These are phyloP conservation scores for Montifringilla adamsi DNA, from an alignment of 2,113 vertebrate genomes.

Conservation along the genomic window DNA sequence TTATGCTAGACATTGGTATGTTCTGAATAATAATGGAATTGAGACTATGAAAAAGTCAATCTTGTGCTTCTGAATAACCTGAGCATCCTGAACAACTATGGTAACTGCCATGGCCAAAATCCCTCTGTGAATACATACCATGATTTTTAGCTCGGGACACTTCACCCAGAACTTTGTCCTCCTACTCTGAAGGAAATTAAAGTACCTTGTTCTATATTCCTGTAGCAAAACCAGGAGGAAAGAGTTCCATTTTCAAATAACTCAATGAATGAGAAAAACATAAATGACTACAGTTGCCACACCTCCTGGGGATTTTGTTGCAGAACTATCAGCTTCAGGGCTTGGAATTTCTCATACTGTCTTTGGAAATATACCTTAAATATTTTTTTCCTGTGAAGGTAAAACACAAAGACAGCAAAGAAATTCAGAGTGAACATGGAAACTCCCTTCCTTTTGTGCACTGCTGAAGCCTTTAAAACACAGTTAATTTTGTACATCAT, in stretches of 20 bases:
- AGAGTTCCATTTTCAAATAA: neutral
- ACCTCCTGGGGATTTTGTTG: neutral
- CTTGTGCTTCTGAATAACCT: neutral
- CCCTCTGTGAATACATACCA: accelerated
- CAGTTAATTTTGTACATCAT: neutral
- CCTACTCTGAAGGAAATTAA: neutral
- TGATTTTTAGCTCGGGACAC: accelerated
- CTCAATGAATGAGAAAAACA: neutral
- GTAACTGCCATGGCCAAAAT: accelerated
- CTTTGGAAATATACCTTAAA: neutral
- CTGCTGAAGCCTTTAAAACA: neutral
- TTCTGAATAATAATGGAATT: neutral
- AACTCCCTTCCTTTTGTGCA: neutral
- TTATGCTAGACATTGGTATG: accelerated
- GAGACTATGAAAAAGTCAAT: neutral
- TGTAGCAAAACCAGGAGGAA: neutral
- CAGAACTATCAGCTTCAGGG: neutral
- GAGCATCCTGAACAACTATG: accelerated
- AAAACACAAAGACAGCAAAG: neutral
- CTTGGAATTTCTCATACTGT: neutral
- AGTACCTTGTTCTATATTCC: accelerated
- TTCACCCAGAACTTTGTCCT: neutral
- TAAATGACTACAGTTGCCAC: neutral
- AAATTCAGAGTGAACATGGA: neutral
- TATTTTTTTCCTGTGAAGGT: neutral